These are phyloP conservation scores for Parnassius smintheus DNA, from an alignment of 2,888 invertebrate species.

Conservation along the genomic window DNA sequence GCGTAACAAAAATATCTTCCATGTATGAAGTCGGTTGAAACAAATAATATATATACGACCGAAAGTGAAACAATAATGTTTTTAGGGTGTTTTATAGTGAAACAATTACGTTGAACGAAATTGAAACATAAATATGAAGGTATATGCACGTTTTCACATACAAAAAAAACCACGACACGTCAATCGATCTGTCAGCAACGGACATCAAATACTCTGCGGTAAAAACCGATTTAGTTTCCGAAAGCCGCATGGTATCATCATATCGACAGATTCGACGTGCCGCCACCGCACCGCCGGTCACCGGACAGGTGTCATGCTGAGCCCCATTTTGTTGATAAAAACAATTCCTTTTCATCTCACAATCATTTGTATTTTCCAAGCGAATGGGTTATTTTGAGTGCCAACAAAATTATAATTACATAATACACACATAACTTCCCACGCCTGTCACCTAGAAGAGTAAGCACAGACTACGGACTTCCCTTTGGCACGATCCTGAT, in stretches of 20 bases:
- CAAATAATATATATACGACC: too few species aligned
- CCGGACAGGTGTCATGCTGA: constrained; percentile 35
- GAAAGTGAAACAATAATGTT: too few species aligned
- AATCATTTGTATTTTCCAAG: not conserved
- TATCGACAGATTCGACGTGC: constrained; percentile 52
- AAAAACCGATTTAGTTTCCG: constrained; percentile 40
- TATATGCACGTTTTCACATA: not conserved
- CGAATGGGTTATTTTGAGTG: not conserved
- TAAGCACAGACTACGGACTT: too few species aligned
- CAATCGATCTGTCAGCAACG: constrained; percentile 31
- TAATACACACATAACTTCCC: too few species aligned
- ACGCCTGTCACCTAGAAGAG: too few species aligned
- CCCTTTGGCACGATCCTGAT: too few species aligned
- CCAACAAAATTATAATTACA: not conserved
- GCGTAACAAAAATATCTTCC: too few species aligned
- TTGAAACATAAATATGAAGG: not conserved
- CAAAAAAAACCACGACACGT: constrained; percentile 25
- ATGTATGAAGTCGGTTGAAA: too few species aligned
- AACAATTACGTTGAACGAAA: not conserved
- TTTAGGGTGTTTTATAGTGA: too few species aligned
- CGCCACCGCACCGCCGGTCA: constrained; percentile 44
- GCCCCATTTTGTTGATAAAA: constrained; percentile 24
- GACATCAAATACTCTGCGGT: constrained; percentile 37
- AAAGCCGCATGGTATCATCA: constrained; percentile 28
- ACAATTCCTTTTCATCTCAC: constrained; percentile 5